These are phyloP conservation scores for Talpa occidentalis DNA, from an alignment of 2,113 vertebrate species.

Conservation along the genomic window DNA sequence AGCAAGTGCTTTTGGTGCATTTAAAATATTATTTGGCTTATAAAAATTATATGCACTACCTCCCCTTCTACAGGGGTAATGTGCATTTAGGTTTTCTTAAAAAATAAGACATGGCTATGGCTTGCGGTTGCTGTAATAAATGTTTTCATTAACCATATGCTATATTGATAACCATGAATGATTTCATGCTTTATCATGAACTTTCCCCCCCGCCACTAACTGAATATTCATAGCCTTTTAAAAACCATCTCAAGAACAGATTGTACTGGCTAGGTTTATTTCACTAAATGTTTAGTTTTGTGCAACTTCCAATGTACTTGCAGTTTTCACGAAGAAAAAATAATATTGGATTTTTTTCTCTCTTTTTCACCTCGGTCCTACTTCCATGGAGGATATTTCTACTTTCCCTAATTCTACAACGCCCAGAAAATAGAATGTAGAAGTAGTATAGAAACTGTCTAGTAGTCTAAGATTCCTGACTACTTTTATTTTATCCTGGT, in stretches of 20 bases:
- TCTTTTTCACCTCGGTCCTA: not conserved
- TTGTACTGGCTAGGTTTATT: conserved; percentile 12
- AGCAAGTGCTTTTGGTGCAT: not conserved
- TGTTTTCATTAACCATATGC: conserved; percentile 44
- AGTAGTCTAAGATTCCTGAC: not conserved
- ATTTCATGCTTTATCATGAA: conserved; percentile 48
- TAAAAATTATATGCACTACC: not conserved
- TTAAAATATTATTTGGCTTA: conserved; percentile 32
- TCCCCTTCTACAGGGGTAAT: not conserved
- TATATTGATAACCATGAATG: conserved; percentile 38
- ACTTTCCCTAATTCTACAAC: not conserved
- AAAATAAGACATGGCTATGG: not conserved
- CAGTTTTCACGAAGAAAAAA: not conserved
- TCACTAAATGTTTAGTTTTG: not conserved
- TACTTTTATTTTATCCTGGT: not conserved
- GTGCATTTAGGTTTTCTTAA: not conserved
- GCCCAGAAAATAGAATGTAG: not conserved
- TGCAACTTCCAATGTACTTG: not conserved
- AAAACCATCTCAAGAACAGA: not conserved
- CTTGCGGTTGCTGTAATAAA: conserved; percentile 12
- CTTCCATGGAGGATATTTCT: not conserved
- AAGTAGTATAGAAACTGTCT: not conserved
- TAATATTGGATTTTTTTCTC: not conserved
- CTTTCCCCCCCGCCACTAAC: not conserved
- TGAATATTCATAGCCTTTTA: conserved; percentile 36